Evolutionary conservation across 1,140 invertebrate genomes (phyloP).

Genomic region (Cotesia chilonis): DNA sequence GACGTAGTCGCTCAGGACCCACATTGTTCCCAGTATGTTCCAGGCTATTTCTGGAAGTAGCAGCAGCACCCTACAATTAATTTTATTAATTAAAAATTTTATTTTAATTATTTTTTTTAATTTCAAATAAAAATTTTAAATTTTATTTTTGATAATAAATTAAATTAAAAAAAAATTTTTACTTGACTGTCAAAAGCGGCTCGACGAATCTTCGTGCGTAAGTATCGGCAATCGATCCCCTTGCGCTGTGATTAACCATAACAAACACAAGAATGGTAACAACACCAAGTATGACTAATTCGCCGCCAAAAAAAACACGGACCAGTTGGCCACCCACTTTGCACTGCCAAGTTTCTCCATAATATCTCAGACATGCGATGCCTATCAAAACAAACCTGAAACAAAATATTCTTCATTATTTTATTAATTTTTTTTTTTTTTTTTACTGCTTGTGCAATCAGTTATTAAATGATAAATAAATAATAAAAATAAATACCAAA

Average conservation of each 20-base stretch:
- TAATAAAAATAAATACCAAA: constrained; percentile 69
- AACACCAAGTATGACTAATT: constrained; percentile 69
- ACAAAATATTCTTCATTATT: constrained; percentile 3
- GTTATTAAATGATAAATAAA: neutral
- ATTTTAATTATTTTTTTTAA: no score
- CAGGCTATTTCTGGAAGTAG: constrained; percentile 79
- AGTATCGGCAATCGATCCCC: constrained; percentile 76
- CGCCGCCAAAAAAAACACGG: constrained; percentile 73
- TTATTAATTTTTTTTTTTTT: constrained; percentile 1
- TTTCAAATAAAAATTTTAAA: no score
- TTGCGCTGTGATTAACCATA: constrained; percentile 75
- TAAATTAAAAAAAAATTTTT: constrained; percentile 51
- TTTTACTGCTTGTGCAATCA: no score
- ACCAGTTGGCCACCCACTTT: constrained; percentile 72
- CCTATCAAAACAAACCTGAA: constrained; percentile 74
- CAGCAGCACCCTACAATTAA: constrained; percentile 70
- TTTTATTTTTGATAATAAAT: neutral
- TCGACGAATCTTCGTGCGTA: constrained; percentile 72
- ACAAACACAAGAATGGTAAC: constrained; percentile 71
- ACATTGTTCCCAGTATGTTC: constrained; percentile 82
- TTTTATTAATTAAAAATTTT: neutral
- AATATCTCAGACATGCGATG: constrained; percentile 71
- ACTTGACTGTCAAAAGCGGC: constrained; percentile 75
- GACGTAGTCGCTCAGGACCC: constrained; percentile 78
- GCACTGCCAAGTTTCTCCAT: constrained; percentile 72